phyloP scores from a whole-genome alignment of 2,797 vertebrate species.

The Epinephelus malabaricus region DNA sequence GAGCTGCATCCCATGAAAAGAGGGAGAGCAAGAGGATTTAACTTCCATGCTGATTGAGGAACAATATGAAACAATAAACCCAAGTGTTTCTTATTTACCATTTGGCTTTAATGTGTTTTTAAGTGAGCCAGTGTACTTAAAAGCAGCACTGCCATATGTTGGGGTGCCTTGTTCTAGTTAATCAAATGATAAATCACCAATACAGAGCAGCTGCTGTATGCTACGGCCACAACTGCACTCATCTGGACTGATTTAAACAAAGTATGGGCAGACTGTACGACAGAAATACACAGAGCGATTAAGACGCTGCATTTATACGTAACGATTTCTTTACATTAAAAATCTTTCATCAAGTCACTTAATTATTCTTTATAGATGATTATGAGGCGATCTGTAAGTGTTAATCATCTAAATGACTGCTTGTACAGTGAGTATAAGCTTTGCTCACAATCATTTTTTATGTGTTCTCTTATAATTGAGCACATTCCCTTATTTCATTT shows the following conservation, averaged over 20 bases:
- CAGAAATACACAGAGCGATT: neutral
- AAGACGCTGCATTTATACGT: neutral
- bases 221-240: slow-evolving; percentile 27
- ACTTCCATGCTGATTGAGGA: slow-evolving; percentile 46
- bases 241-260: slow-evolving; percentile 58
- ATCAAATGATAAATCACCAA: slow-evolving; percentile 67
- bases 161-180: slow-evolving; percentile 78
- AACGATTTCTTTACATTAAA: slow-evolving; percentile 10
- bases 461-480: slow-evolving; percentile 45
- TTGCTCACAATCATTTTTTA: slow-evolving; percentile 35
- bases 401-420: slow-evolving; percentile 45
- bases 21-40: slow-evolving; percentile 42
- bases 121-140: slow-evolving; percentile 65
- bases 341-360: slow-evolving; percentile 10
- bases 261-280: neutral
- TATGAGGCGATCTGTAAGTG: slow-evolving; percentile 20
- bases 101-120: slow-evolving; percentile 78
- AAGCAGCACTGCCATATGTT: slow-evolving; percentile 78
- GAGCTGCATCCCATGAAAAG: slow-evolving; percentile 49
- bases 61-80: slow-evolving; percentile 71
- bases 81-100: slow-evolving; percentile 75
- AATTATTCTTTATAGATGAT: slow-evolving; percentile 3
- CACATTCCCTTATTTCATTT: slow-evolving; percentile 56
- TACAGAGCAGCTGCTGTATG: slow-evolving; percentile 56
- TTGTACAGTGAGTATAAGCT: slow-evolving; percentile 7